These are phyloP conservation scores for Pampus argenteus DNA, from an alignment of 2,797 vertebrate species.

Conservation along the genomic window DNA sequence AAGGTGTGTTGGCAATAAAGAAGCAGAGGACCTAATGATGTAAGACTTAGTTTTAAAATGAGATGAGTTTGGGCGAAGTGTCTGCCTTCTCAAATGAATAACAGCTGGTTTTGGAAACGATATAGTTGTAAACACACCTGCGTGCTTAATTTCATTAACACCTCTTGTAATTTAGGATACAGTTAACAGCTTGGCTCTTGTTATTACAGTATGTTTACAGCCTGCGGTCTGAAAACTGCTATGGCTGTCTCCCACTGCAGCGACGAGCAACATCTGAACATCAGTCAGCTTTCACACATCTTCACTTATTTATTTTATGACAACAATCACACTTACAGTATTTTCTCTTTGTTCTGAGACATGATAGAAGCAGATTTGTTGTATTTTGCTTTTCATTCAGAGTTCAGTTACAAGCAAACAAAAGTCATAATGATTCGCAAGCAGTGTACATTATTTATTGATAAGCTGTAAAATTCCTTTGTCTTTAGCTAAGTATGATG, in stretches of 20 bases:
- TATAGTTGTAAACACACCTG: constrained; percentile 48
- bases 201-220: constrained; percentile 53
- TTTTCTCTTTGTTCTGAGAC: constrained; percentile 19
- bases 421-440: constrained; percentile 6
- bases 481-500: neutral
- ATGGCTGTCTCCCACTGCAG: neutral
- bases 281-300: constrained; percentile 27
- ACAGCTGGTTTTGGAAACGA: constrained; percentile 56
- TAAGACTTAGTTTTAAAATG: constrained; percentile 38
- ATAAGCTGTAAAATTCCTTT: neutral
- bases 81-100: constrained; percentile 44
- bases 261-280: constrained; percentile 28
- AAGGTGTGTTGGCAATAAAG: constrained; percentile 26
- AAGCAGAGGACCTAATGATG: constrained; percentile 43
- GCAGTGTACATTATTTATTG: neutral
- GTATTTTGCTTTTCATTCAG: neutral
- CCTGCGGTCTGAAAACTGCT: constrained; percentile 41
- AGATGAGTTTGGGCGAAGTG: constrained; percentile 26
- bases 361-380: neutral
- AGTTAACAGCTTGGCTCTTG: constrained; percentile 58
- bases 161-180: constrained; percentile 58
- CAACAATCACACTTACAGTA: constrained; percentile 9
- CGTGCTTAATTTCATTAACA: constrained; percentile 72
- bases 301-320: constrained; percentile 14
- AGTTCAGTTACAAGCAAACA: neutral